phyloP scores from a whole-genome alignment of 2,797 vertebrate genomes.

The Balearica regulorum region DNA sequence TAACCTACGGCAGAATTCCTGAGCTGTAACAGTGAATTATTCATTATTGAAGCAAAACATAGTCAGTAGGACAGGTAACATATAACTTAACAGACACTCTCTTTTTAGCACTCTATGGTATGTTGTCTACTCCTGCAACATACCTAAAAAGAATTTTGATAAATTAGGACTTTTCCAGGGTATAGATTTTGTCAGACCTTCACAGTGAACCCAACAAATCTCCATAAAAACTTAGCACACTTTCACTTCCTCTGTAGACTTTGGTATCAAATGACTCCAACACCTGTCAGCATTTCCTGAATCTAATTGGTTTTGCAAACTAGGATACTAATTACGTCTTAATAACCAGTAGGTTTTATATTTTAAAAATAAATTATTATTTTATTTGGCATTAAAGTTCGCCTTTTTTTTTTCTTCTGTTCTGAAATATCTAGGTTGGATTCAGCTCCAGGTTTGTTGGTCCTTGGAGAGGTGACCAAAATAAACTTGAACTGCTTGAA shows the following conservation, averaged over 20 bases:
- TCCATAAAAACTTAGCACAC: not conserved
- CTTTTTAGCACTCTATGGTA: not conserved
- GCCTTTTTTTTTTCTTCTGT: not conserved
- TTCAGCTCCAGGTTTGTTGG: slow-evolving; percentile 58
- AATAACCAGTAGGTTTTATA: not conserved
- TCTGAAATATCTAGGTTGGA: slow-evolving; percentile 55
- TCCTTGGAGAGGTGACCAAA: slow-evolving; percentile 69
- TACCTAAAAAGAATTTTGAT: not conserved
- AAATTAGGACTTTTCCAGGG: not conserved
- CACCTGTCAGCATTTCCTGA: not conserved
- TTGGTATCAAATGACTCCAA: not conserved
- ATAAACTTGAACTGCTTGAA: slow-evolving; percentile 65
- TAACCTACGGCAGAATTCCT: not conserved
- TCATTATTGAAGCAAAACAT: not conserved
- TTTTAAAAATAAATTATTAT: slow-evolving; percentile 2
- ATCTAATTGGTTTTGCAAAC: not conserved
- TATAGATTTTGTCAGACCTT: not conserved
- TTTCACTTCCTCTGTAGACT: not conserved
- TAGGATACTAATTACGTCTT: not conserved
- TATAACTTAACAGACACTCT: not conserved
- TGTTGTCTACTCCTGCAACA: not conserved
- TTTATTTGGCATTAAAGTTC: slow-evolving; percentile 1
- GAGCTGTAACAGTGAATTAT: not conserved
- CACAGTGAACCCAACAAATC: not conserved
- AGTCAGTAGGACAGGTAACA: not conserved